These are phyloP conservation scores for Metallyticus violacea DNA, from an alignment of 2,888 invertebrate species.

Conservation along the genomic window DNA sequence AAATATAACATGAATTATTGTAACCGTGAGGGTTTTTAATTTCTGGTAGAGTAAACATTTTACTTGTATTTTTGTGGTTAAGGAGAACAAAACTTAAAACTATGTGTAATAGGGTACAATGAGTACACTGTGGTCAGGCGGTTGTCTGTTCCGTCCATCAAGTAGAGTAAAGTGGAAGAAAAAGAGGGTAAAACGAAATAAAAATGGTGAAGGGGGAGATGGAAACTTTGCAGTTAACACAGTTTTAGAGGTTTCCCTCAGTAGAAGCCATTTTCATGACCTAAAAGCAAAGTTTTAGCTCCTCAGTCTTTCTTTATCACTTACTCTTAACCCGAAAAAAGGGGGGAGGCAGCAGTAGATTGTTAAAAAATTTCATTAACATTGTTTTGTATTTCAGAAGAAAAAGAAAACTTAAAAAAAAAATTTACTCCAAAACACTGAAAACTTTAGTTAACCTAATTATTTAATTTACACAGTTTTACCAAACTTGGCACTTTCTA, in stretches of 20 bases:
- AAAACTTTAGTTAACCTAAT: background rate
- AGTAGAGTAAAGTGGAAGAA: background rate
- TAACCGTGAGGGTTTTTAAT: too few species aligned
- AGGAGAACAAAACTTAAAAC: background rate
- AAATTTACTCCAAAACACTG: background rate
- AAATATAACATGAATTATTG: too few species aligned
- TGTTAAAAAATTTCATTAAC: background rate
- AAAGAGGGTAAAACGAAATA: background rate
- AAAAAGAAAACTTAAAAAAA: background rate
- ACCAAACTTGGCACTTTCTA: background rate
- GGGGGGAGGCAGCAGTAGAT: background rate
- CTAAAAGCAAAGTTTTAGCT: conserved; percentile 6
- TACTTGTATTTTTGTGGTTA: background rate
- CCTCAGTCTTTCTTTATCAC: background rate
- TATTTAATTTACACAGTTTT: background rate
- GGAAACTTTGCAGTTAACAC: background rate
- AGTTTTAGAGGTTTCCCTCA: background rate
- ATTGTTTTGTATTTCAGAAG: background rate
- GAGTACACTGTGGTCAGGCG: background rate
- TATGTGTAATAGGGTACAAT: background rate
- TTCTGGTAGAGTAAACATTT: too few species aligned
- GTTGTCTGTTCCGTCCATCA: background rate
- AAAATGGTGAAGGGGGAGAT: background rate
- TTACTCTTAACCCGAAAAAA: background rate
- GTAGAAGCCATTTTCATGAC: background rate